phyloP scores from a whole-genome alignment of 2,888 invertebrate species.

The Phoenoteleia sp. region DNA sequence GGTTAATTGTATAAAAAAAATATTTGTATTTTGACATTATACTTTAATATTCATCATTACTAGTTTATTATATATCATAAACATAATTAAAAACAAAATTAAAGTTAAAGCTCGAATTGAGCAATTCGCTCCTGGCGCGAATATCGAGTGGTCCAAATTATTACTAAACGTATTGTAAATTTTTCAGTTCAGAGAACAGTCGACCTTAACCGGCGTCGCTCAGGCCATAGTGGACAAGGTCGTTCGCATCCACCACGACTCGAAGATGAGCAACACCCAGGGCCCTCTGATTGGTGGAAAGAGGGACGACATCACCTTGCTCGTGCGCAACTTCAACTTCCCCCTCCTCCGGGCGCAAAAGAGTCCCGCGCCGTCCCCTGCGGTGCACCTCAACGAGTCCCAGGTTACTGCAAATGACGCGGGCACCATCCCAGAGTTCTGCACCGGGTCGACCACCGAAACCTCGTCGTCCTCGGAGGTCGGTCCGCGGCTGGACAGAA shows the following conservation, averaged over 20 bases:
- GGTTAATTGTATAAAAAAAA: too few relatives aligned
- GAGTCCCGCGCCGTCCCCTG: constrained; percentile 79
- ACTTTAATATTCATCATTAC: too few relatives aligned
- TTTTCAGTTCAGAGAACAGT: constrained; percentile 91
- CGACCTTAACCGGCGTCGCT: constrained; percentile 93
- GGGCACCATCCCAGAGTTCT: constrained; percentile 78
- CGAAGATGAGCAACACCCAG: constrained; percentile 89
- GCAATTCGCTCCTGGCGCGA: too few relatives aligned
- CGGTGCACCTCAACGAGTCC: constrained; percentile 7
- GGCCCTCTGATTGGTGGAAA: constrained; percentile 87
- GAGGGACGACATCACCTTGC: constrained; percentile 94
- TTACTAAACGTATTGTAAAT: too few relatives aligned
- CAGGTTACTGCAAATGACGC: constrained; percentile 71
- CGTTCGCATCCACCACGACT: constrained; percentile 93
- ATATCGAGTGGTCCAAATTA: too few relatives aligned
- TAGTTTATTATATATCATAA: too few relatives aligned
- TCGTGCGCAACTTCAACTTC: constrained; percentile 95
- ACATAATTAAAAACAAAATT: too few relatives aligned
- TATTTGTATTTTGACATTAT: too few relatives aligned
- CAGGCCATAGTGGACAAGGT: constrained; percentile 95
- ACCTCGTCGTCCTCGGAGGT: constrained; percentile 85
- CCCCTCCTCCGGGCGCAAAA: constrained; percentile 89
- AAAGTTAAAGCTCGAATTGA: too few relatives aligned
- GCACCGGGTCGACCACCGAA: constrained; percentile 84
- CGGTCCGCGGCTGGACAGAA: constrained; percentile 88